Conservation (phyloP, 2,113 vertebrate genomes). For the Poeciliopsis occidentalis region DNA sequence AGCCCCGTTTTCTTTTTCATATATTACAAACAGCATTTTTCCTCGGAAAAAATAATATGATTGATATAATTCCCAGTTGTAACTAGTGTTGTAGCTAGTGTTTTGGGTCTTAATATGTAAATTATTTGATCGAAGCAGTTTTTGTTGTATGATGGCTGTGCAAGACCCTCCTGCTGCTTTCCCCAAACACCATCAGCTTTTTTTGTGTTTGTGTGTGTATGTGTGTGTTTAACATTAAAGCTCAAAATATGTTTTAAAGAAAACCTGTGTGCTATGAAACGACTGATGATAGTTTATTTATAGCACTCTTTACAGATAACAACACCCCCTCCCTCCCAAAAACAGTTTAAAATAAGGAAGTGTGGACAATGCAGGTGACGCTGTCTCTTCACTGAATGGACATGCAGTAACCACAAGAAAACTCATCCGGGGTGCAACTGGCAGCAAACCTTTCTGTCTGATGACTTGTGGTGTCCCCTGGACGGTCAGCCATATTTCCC, state of each 20-base stretch:
- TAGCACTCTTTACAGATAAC: background rate
- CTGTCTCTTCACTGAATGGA: background rate
- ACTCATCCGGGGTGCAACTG: background rate
- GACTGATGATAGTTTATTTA: background rate
- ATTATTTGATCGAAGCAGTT: no score
- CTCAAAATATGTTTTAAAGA: no score
- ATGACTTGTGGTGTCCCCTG: background rate
- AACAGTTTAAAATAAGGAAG: background rate
- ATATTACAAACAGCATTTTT: background rate
- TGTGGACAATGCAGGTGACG: background rate
- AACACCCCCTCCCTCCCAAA: no score
- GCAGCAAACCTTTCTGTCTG: background rate
- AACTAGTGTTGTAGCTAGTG: no score
- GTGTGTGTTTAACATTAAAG: no score
- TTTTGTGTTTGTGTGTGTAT: no score
- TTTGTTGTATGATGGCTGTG: no score
- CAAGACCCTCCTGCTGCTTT: no score
- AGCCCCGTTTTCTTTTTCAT: background rate
- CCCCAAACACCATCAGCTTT: no score
- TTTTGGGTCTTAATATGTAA: no score
- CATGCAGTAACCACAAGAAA: background rate
- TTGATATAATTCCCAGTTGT: background rate
- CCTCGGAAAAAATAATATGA: background rate
- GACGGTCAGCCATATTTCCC: background rate
- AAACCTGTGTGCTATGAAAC: no score